Evolutionary conservation across 2,113 vertebrate species (phyloP).

Genomic region (Oryctolagus cuniculus): mOryCun1.1 NC_091445.1:94400001-94400500

Average conservation of each 20-base stretch:
- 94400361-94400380: neutral
- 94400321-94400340: accelerated
- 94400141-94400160: neutral
- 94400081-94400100: slow-evolving; percentile 64
- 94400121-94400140: slow-evolving; percentile 33
- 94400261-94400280: neutral
- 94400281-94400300: neutral
- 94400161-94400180: neutral
- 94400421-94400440: accelerated
- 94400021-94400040: neutral
- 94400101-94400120: slow-evolving; percentile 48
- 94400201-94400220: slow-evolving; percentile 54
- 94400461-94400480: too few species aligned
- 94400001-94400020: neutral
- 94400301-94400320: neutral
- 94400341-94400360: neutral
- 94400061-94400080: slow-evolving; percentile 49
- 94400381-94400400: neutral
- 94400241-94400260: neutral
- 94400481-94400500: too few species aligned
- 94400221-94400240: slow-evolving; percentile 58
- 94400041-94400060: neutral
- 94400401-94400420: neutral
- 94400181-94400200: neutral
- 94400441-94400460: too few species aligned